Percentiles rank a stretch among this genome's conserved stretches.
These are phyloP conservation scores for Cyclargus thomasi DNA, from an alignment of 1,140 invertebrate species.

Conservation along the genomic window DNA sequence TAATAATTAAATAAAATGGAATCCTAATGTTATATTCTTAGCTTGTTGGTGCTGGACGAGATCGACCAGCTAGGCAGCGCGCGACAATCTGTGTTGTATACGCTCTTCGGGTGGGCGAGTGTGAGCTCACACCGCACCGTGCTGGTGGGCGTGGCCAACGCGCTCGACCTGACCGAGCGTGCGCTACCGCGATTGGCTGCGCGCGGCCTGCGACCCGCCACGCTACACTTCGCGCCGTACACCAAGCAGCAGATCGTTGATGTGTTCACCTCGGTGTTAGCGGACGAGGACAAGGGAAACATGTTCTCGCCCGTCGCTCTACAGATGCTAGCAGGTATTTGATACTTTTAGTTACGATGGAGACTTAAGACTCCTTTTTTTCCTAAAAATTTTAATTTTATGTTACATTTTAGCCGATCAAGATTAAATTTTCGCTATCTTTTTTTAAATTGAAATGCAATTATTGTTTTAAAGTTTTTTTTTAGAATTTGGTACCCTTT, in stretches of 20 bases:
- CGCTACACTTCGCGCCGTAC: slow-evolving; percentile 96
- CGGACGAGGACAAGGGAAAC: slow-evolving; percentile 80
- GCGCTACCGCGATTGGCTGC: slow-evolving; percentile 90
- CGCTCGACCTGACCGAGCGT: slow-evolving; percentile 96
- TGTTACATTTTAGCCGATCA: too few relatives aligned
- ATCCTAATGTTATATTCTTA: slow-evolving; percentile 53
- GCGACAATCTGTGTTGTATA: slow-evolving; percentile 92
- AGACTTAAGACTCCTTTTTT: too few relatives aligned
- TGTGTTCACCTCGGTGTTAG: slow-evolving; percentile 88
- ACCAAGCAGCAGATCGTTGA: slow-evolving; percentile 90
- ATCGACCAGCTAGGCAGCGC: slow-evolving; percentile 93
- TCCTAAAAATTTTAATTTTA: too few relatives aligned
- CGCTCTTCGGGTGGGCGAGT: slow-evolving; percentile 95
- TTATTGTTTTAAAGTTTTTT: too few relatives aligned
- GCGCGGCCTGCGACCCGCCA: slow-evolving; percentile 80
- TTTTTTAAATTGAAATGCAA: too few relatives aligned
- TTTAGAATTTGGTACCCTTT: too few relatives aligned
- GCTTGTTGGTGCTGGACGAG: slow-evolving; percentile 95
- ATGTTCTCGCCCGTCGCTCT: slow-evolving; percentile 89
- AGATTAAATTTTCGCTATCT: too few relatives aligned
- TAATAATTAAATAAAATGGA: neutral
- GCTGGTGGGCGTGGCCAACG: slow-evolving; percentile 95
- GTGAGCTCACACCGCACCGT: slow-evolving; percentile 81
- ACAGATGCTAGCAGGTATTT: slow-evolving; percentile 85
- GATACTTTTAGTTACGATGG: too few relatives aligned